Percentiles rank a stretch among this genome's conserved stretches.
Evolutionary conservation across 1,140 invertebrate genomes (phyloP).

Genomic region (Euura saliciscinereae): DNA sequence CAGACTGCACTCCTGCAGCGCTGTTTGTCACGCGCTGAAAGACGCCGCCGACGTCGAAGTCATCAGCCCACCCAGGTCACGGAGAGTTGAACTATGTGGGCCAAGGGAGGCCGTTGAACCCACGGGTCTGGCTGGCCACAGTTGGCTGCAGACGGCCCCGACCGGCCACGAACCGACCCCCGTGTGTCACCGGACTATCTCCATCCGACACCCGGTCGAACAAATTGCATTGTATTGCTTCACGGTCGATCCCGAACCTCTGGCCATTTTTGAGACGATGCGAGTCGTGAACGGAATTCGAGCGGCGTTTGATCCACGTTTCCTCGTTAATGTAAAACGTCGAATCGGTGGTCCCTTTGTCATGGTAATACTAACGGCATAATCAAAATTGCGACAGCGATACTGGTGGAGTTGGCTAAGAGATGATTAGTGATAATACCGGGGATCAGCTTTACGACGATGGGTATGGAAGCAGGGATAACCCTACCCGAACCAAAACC

Average conservation of each 20-base stretch:
- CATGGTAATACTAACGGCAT: neutral
- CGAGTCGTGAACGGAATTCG: neutral
- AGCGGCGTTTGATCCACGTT: neutral
- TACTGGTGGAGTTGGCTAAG: neutral
- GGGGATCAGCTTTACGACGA: neutral
- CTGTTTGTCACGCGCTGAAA: neutral
- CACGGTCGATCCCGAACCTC: neutral
- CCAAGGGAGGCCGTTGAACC: constrained; percentile 16
- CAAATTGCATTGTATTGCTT: constrained; percentile 5
- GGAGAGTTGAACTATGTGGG: constrained; percentile 11
- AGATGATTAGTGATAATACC: constrained; percentile 5
- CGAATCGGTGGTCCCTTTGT: neutral
- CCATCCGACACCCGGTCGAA: neutral
- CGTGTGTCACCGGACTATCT: neutral
- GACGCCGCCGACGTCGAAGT: neutral
- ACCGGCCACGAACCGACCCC: neutral
- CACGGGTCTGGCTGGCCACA: constrained; percentile 11
- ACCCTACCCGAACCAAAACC: neutral
- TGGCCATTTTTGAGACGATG: no score
- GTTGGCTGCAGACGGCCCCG: neutral
- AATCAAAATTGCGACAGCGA: neutral
- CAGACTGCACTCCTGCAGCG: no score
- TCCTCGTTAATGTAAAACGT: neutral
- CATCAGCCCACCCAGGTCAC: neutral
- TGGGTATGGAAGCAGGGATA: neutral